phyloP scores from a whole-genome alignment of 2,888 invertebrate species.

The Cancer borealis region DNA sequence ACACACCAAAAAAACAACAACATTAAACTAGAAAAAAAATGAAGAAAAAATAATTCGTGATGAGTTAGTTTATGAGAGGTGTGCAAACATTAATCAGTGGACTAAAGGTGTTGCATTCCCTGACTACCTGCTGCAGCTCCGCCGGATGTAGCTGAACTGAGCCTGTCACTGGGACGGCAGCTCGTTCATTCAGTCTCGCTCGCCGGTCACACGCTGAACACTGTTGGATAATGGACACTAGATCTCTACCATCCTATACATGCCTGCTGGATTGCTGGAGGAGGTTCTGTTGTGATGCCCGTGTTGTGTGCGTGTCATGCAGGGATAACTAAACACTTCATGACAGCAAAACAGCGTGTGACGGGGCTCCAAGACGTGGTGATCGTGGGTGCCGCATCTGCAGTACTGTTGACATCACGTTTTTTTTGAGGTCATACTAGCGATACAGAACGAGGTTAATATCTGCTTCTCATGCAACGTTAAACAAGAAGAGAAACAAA shows the following conservation, averaged over 20 bases:
- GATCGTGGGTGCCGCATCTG: background rate
- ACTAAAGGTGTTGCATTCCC: background rate
- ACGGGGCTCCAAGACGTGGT: background rate
- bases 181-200: background rate
- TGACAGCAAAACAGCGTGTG: background rate
- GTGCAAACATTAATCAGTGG: background rate
- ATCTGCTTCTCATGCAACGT: background rate
- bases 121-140: background rate
- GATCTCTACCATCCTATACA: background rate
- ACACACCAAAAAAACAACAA: too few species aligned
- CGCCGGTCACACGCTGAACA: slow-evolving; percentile 20
- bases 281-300: background rate
- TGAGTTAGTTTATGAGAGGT: background rate
- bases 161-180: background rate
- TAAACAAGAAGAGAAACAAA: too few species aligned
- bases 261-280: background rate
- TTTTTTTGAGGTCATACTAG: background rate
- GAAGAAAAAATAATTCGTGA: background rate
- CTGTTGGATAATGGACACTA: background rate
- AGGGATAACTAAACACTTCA: background rate
- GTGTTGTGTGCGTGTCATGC: background rate
- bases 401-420: background rate
- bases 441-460: background rate
- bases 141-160: background rate
- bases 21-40: background rate